These are phyloP conservation scores for Campoletis sonorensis DNA, from an alignment of 1,140 invertebrate species.

Conservation along the genomic window DNA sequence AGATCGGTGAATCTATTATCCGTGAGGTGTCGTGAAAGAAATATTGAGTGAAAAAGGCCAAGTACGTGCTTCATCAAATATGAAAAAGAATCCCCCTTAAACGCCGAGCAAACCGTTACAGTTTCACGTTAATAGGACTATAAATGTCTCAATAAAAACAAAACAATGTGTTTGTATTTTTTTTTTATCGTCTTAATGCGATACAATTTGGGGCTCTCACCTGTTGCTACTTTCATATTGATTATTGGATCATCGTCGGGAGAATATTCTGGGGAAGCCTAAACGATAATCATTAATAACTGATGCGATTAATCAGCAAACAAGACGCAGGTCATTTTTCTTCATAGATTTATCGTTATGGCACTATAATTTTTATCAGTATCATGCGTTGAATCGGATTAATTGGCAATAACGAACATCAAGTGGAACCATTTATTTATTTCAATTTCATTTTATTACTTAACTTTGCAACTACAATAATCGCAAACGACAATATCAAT, in stretches of 20 bases:
- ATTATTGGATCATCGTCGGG: not conserved
- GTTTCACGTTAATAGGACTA: not conserved
- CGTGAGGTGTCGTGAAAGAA: not conserved
- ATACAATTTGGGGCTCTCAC: not conserved
- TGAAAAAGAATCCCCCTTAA: not conserved
- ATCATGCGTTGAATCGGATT: too few species aligned
- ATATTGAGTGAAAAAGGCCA: not conserved
- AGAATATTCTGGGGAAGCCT: too few species aligned
- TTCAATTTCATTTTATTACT: too few species aligned
- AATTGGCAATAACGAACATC: too few species aligned
- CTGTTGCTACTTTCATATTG: not conserved
- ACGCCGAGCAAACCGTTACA: not conserved
- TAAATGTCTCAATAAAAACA: not conserved
- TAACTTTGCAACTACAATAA: too few species aligned
- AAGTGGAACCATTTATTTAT: too few species aligned
- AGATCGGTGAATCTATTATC: constrained; percentile 5
- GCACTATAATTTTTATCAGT: too few species aligned
- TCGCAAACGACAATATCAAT: too few species aligned
- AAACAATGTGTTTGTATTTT: not conserved
- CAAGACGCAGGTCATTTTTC: too few species aligned
- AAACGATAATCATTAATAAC: too few species aligned
- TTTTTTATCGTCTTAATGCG: not conserved
- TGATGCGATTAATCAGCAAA: too few species aligned
- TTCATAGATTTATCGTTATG: too few species aligned
- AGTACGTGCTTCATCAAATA: not conserved